Conservation (phyloP, 2,797 vertebrate species). For the Arrhamphus sclerolepis region DNA sequence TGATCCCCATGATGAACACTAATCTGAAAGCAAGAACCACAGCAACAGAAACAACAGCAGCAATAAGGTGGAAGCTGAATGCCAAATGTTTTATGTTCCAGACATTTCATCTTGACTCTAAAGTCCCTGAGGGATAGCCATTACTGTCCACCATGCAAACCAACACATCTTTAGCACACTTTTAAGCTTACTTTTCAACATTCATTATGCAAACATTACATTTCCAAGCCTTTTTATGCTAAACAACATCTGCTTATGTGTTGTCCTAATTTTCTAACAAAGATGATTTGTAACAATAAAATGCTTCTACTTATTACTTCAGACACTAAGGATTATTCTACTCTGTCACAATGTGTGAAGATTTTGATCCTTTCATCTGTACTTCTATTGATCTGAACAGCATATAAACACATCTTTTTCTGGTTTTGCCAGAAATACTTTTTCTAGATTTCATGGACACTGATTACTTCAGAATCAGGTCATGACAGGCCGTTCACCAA, state of each 20-base stretch:
- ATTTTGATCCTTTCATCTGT: slow-evolving; percentile 38
- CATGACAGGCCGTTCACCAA: slow-evolving; percentile 39
- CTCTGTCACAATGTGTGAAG: slow-evolving; percentile 31
- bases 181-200: slow-evolving; percentile 15
- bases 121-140: neutral
- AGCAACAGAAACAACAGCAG: too few species aligned
- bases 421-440: slow-evolving; percentile 21
- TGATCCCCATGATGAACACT: too few species aligned
- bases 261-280: slow-evolving; percentile 32
- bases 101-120: neutral
- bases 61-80: neutral
- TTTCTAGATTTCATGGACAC: slow-evolving; percentile 34
- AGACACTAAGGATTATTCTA: slow-evolving; percentile 28
- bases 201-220: slow-evolving; percentile 17
- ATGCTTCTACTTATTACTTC: slow-evolving; percentile 38
- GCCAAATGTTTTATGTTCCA: neutral
- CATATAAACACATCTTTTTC: neutral
- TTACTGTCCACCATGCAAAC: neutral
- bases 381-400: slow-evolving; percentile 31
- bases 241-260: slow-evolving; percentile 39
- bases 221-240: slow-evolving; percentile 15
- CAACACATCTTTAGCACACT: slow-evolving; percentile 5
- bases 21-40: too few species aligned
- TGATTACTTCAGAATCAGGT: slow-evolving; percentile 37
- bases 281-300: slow-evolving; percentile 34